Base-by-base conservation (phyloP, 1,140 invertebrate species). In the Prorops nasuta region DNA sequence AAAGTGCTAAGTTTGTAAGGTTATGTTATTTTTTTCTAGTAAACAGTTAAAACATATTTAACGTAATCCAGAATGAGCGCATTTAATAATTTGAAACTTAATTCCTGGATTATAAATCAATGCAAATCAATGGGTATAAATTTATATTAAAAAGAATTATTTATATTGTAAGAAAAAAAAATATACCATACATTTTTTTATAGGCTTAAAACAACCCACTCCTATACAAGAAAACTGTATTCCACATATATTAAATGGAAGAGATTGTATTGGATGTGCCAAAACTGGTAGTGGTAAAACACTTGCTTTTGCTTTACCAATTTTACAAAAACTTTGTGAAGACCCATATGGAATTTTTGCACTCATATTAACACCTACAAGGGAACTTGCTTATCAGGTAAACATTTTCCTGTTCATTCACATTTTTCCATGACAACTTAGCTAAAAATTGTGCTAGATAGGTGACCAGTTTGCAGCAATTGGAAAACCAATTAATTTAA, bases 281-380 rank as follows among this genome's bases (percentile, higher is more conserved):
- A 95, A 98, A 81, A 98, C 97, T 24, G 97, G 96, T 16, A 97
- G 94, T 44, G 97, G 97, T 24, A 99, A 99, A 82, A 98, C 96
- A 3, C 86, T 96, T 64, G 92, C 96, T 0, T 99, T 98, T 84
- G 94, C 92, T 3, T 66, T 99, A 15, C 97, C 97, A 0, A 95
- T 99, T 64, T 72, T 99, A 40, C 92, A 98, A 72, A 85, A 88
- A 56, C 78, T 98, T 12, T 88, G 95, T 68, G 94, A 94, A 69
- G 4, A 28, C 10, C 95, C 96, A 0, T 94, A 94, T 74, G 90
- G 93, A 49, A 90, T 98, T 64, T 98, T 92, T 83, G 94, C 94
- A 20, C 78, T 98, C n/a, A 79, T 98, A 31, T 77, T 99, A 12
- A 97, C 96, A 22, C 96, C 97, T 18, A 98, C 96, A 15, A 88